A percentile compares a stretch with the other conserved stretches of the same genome.
phyloP scores from a whole-genome alignment of 2,797 vertebrate species.

The Graptemys geographica region DNA sequence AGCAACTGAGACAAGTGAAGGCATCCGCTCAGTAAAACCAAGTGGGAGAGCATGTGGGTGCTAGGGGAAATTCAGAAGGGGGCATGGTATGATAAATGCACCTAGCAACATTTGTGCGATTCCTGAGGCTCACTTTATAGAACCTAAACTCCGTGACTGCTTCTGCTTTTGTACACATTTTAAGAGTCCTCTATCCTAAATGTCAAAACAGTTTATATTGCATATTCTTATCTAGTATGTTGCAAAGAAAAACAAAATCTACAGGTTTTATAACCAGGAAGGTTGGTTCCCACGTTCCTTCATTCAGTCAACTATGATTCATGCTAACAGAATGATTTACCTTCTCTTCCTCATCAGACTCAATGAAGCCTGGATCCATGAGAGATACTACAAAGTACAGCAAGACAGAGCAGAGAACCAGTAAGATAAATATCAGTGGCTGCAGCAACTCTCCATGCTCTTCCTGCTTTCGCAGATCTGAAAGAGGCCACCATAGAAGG shows the following conservation, averaged over 20 bases:
- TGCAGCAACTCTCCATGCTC: constrained; percentile 84
- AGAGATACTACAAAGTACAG: constrained; percentile 93
- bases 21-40: not conserved
- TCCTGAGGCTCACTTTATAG: fast-evolving
- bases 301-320: not conserved
- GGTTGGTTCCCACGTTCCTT: not conserved
- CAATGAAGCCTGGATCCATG: constrained; percentile 95
- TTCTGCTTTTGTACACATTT: fast-evolving
- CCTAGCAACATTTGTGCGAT: not conserved
- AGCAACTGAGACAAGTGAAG: not conserved
- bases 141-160: fast-evolving
- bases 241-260: not conserved
- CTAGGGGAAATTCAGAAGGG: fast-evolving
- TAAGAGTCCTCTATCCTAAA: not conserved
- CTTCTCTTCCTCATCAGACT: constrained; percentile 81
- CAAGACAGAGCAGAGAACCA: constrained; percentile 89
- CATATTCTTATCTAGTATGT: not conserved
- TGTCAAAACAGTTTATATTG: not conserved
- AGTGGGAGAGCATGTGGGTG: fast-evolving
- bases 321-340: constrained; percentile 62
- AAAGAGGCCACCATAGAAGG: not conserved
- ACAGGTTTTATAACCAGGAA: not conserved
- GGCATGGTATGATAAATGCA: fast-evolving
- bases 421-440: constrained; percentile 86
- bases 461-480: constrained; percentile 84